Evolutionary conservation across 1,140 invertebrate species (phyloP), one percentile per base, ranked within the genome.

Genomic region (Zaprionus tsacasi): DNA sequence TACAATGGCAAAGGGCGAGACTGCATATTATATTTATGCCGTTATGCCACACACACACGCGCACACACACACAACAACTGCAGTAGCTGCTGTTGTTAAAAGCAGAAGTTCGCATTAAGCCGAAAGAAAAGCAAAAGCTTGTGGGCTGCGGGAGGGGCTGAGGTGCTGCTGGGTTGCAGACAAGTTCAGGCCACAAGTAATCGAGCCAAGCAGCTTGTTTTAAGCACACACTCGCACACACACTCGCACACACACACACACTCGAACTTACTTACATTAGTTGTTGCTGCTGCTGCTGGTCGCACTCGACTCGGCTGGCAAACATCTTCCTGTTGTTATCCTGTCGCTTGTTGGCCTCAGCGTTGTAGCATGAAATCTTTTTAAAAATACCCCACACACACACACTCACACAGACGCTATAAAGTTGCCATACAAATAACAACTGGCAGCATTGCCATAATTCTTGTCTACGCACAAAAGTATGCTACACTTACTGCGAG

Each of bases 81-180:
- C 82, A 82, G 82, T 82, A 70, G 72, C 79, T 72, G 76, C 79
- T 74, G 82, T 82, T 87, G 82, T 88, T 87, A 88, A 87, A 71
- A 87, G 82, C 82, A 82, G 77, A 80, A 87, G 82, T 87, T 87
- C 83, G 70, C 83, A 87, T 87, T 87, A 88, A 88, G 83, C 83
- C 78, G 61, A 87, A 88, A 88, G 83, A 88, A 87, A 88, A 88
- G 83, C 82, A 70, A 80, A 63, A 70, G 68, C 67, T 69, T 73
- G 75, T 36, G 48, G 65, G n/a, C 45, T 21, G 15, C n/a, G 76
- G 45, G 21, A 12, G 57, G 38, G n/a, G 33, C 25, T 11, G 10
- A 11, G 15, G 13, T 10, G 45, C 11, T 21, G 35, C 48, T 3
- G 35, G 57, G 61, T 36, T 61, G 79, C 70, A 70, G 70, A 77